phyloP scores from a whole-genome alignment of 1,140 invertebrate genomes.

The Brachionus asplanchnoidis region DNA sequence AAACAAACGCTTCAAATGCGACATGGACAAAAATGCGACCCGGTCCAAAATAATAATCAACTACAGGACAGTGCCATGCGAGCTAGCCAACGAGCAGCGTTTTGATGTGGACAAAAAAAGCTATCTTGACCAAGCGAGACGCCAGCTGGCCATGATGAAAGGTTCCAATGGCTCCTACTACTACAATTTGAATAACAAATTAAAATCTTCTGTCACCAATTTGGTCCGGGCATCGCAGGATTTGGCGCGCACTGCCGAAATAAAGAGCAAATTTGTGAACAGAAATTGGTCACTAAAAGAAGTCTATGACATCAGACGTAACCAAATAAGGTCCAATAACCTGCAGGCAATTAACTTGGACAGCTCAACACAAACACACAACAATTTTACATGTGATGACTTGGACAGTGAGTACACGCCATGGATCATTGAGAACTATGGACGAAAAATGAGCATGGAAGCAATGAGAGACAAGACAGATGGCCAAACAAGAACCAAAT shows the following conservation, averaged over 20 bases:
- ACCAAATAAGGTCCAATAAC: not conserved
- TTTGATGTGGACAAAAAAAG: slow-evolving; percentile 6
- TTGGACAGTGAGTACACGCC: not conserved
- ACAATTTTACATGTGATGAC: not conserved
- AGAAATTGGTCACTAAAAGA: slow-evolving; percentile 23
- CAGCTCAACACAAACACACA: not conserved
- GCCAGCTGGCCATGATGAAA: slow-evolving; percentile 11
- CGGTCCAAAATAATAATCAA: not conserved
- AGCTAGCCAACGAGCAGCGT: not conserved
- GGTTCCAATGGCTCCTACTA: not conserved
- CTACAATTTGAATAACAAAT: slow-evolving; percentile 17
- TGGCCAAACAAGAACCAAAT: not conserved
- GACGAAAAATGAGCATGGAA: not conserved
- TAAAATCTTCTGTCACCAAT: slow-evolving; percentile 33
- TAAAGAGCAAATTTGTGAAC: not conserved
- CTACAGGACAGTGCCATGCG: not conserved
- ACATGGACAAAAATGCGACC: not conserved
- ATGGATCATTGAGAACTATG: slow-evolving; percentile 36
- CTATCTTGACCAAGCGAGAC: slow-evolving; percentile 12
- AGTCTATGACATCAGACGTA: slow-evolving; percentile 10
- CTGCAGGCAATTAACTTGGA: not conserved
- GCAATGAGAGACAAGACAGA: not conserved
- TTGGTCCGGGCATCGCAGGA: slow-evolving; percentile 26
- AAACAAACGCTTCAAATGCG: not conserved
- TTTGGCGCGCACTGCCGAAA: not conserved